Base-by-base conservation (phyloP, 2,888 invertebrate genomes). In the Oligia strigilis region DNA sequence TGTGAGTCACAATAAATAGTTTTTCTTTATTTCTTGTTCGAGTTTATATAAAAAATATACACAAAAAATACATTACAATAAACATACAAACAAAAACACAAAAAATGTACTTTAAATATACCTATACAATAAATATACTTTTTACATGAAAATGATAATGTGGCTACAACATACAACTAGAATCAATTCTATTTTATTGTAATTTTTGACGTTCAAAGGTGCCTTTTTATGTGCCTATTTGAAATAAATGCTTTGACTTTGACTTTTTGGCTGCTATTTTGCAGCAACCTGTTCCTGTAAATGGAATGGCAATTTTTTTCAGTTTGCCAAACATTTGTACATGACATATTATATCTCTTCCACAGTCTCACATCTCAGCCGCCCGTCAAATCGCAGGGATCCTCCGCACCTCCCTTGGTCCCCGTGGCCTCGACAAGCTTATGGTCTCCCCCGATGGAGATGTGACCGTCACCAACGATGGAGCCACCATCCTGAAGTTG, bases 401-500 rank as follows among this genome's bases (percentile, higher is more conserved):
- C 46, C 97, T 99, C 81, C 98, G 98, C 91, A 99, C 99, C 0
- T 99, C 99, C 0, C 97, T 99, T 72, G 99, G 99, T 0, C 99
- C 99, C 0, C 99, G 99, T 91, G 99, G 99, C 40, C 97, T 99
- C 82, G 99, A 99, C 95, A 99, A 99, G 97, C 98, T 99, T 97
- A 98, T 99, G 98, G 99, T 99, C 1, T 99, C 99, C 17, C 97
- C 99, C 0, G 99, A 99, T 95, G 99, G 99, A 52, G 99, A 99
- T 90, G 98, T 99, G 2, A 99, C 99, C 0, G 99, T 99, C 65
- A 99, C 99, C 69, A 99, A 99, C 93, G 99, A 99, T 96, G 99
- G 99, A 46, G 99, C 99, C n/a, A 99, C 99, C 1, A 99, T 99
- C 92, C 97, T 99, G 89, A 99, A 99, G 95, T 97, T 99, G 96